Conservation (phyloP, 1,140 invertebrate genomes). For the Catajapyx aquilonaris region DNA sequence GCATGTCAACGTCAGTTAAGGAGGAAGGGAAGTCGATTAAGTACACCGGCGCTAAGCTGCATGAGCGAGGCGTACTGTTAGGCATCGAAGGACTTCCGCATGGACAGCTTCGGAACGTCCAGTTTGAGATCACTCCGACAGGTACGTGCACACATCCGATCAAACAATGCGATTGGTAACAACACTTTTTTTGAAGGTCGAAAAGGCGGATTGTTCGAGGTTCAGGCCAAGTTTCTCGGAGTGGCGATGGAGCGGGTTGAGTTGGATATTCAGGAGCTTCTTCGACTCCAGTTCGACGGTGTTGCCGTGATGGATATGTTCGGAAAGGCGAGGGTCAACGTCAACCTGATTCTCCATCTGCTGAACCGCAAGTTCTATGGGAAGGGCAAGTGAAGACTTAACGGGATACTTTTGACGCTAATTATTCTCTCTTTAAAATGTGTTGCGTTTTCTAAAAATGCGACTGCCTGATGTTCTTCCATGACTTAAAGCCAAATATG, state of each 20-base stretch:
- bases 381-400: no score
- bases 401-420: no score
- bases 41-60: slow-evolving; percentile 45
- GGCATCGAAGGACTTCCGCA: slow-evolving; percentile 45
- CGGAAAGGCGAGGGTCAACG: slow-evolving; percentile 53
- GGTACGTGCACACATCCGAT: no score
- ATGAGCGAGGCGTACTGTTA: slow-evolving; percentile 50
- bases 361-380: slow-evolving; percentile 61
- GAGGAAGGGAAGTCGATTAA: slow-evolving; percentile 39
- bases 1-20: slow-evolving; percentile 29
- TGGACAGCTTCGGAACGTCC: slow-evolving; percentile 50
- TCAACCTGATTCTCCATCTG: slow-evolving; percentile 52
- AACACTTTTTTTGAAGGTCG: no score
- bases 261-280: slow-evolving; percentile 44
- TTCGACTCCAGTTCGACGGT: slow-evolving; percentile 60
- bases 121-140: slow-evolving; percentile 52
- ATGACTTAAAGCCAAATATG: no score
- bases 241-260: slow-evolving; percentile 54
- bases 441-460: no score
- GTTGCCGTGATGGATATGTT: slow-evolving; percentile 58
- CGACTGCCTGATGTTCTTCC: no score
- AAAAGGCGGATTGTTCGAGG: slow-evolving; percentile 43
- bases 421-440: no score
- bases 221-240: slow-evolving; percentile 59
- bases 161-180: no score